phyloP scores from a whole-genome alignment of 2,888 invertebrate species.

The Petrophora chlorosata region DNA sequence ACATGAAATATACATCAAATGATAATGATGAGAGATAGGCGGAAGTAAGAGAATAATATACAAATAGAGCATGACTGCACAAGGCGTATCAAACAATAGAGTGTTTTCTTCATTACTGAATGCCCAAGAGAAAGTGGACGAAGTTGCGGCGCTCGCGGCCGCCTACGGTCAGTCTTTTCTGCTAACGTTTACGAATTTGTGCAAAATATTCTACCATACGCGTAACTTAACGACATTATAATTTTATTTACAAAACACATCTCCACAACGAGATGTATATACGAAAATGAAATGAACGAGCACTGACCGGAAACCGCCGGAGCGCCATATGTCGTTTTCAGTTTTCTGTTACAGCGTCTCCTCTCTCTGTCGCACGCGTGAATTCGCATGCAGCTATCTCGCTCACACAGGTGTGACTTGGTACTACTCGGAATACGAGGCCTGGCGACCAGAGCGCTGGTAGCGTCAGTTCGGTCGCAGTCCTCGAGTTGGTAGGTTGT shows the following conservation, averaged over 20 bases:
- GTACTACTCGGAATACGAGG: slow-evolving; percentile 32
- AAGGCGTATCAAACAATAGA: slow-evolving; percentile 10
- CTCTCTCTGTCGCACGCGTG: slow-evolving; percentile 39
- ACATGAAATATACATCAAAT: not conserved
- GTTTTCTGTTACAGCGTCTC: slow-evolving; percentile 42
- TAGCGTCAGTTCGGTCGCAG: slow-evolving; percentile 55
- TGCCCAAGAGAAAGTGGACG: slow-evolving; percentile 63
- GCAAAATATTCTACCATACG: slow-evolving; percentile 81
- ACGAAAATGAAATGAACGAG: slow-evolving; percentile 67
- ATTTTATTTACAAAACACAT: slow-evolving; percentile 75
- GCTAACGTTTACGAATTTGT: slow-evolving; percentile 81
- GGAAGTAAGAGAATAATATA: slow-evolving; percentile 15
- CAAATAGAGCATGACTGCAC: not conserved
- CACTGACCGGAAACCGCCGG: slow-evolving; percentile 80
- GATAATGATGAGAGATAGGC: slow-evolving; percentile 20
- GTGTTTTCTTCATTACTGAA: slow-evolving; percentile 48
- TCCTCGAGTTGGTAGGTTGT: slow-evolving; percentile 49
- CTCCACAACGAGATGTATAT: slow-evolving; percentile 57
- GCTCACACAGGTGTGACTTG: slow-evolving; percentile 30
- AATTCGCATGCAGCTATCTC: slow-evolving; percentile 36
- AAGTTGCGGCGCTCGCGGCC: slow-evolving; percentile 71
- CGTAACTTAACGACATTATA: slow-evolving; percentile 72
- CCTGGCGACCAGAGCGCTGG: slow-evolving; percentile 33
- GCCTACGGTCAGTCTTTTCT: slow-evolving; percentile 82
- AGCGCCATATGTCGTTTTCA: slow-evolving; percentile 63